Percentiles rank a stretch among this genome's conserved stretches.
These are phyloP conservation scores for Tholera decimalis DNA, from an alignment of 2,888 invertebrate species.

Conservation along the genomic window DNA sequence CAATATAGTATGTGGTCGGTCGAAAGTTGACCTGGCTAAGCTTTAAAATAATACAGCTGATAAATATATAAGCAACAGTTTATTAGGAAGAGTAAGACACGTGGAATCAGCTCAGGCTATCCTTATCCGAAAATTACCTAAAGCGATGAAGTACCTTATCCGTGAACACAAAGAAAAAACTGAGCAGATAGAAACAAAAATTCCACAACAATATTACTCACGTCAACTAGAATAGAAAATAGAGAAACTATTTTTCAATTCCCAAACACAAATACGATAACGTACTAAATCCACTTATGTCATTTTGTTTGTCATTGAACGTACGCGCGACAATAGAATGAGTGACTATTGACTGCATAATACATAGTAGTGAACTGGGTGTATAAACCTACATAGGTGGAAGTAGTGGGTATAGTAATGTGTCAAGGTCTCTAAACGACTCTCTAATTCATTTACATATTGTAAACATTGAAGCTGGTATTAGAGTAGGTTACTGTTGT, in stretches of 20 bases:
- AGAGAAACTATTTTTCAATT: slow-evolving; percentile 42
- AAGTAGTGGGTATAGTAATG: slow-evolving; percentile 20
- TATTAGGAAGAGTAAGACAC: not conserved
- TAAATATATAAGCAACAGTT: not conserved
- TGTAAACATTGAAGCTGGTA: slow-evolving; percentile 39
- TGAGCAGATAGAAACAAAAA: slow-evolving; percentile 12
- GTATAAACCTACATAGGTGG: slow-evolving; percentile 3
- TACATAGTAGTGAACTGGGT: slow-evolving; percentile 7
- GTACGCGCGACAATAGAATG: slow-evolving; percentile 55
- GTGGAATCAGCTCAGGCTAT: not conserved
- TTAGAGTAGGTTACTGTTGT: slow-evolving; percentile 6
- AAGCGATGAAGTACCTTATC: not conserved
- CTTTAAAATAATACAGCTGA: not conserved
- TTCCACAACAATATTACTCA: slow-evolving; percentile 5
- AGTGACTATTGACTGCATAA: slow-evolving; percentile 47
- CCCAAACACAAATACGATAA: slow-evolving; percentile 30
- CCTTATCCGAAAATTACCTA: not conserved
- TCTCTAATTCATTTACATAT: slow-evolving; percentile 60
- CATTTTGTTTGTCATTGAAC: slow-evolving; percentile 62
- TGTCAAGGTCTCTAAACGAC: slow-evolving; percentile 64
- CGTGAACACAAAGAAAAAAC: not conserved
- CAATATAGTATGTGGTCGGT: not conserved
- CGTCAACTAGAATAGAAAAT: slow-evolving; percentile 17
- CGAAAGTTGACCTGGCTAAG: not conserved
- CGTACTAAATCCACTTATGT: slow-evolving; percentile 63